Base-by-base conservation (phyloP, 2,113 vertebrate species). In the Notothenia rossii region DNA sequence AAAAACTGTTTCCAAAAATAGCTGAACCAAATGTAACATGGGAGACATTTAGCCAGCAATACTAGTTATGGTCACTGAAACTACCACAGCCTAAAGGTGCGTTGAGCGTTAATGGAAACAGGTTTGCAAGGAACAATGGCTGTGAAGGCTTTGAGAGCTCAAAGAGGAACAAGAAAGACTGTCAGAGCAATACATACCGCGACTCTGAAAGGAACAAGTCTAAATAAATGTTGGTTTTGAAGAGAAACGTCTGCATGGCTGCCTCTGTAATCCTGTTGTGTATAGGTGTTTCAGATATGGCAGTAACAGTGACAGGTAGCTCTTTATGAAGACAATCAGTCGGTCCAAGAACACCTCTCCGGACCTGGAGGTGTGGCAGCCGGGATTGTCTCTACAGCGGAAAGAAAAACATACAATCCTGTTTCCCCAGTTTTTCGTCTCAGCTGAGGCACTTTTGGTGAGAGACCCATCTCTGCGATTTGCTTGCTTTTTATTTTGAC, bases 381-480 rank as follows among this genome's bases (percentile, higher is more conserved):
- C 71, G 61, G 54, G 29, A 59, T 68, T 46, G 17, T 63, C 25
- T 78, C 56, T 75, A n/a, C 66, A 45, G 45, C 9, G 10, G 51
- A 70, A 70, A 68, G 17, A 64, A 46, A 63, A 46, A 60, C 45
- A 76, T n/a, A 46, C 50, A 49, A 7, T 56, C 50, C 56, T 62
- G 59, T 73, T 84, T 72, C 55, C 79, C 58, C 43, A 25, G 59
- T 60, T 55, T 55, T 29, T 59, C 71, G 55, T 74, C 77, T 64
- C 72, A 72, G 46, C 69, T 76, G 80, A 93, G 91, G 92, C 90
- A 93, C 90, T 90, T 91, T 50, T 51, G 90, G 86, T 91, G 81
- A 53, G 85, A 88, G 73, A 82, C 17, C 60, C 56, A 64, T 82
- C 65, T 29, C 81, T 77, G 84, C 67, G 3, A 51, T 78, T 72